Base-by-base conservation (phyloP, 1,140 invertebrate species). In the Adoxophyes honmai region DNA sequence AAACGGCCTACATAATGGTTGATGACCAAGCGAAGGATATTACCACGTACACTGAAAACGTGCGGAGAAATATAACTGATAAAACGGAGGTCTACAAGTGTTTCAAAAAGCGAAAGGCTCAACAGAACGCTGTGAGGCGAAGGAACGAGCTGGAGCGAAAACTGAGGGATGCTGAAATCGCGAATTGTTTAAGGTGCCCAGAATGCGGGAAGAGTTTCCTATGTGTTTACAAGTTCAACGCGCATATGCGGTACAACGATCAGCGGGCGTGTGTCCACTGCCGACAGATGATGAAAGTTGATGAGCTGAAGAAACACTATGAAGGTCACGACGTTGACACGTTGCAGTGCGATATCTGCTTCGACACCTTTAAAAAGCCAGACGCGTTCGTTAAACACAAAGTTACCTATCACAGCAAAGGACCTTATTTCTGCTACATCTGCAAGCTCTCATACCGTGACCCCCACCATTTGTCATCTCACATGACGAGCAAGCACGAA, bases 261-360 rank as follows among this genome's bases (percentile, higher is more conserved):
- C 59, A 57, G 33, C 64, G 58, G 10, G 55, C 53, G 15, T 75
- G 72, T 38, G 11, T 15, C 4, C 16, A 62, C 8, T 76, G 73
- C 34, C 52, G 36, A 14, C 2, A 53, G 10, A 58, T 73, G 4
- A n/a, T 71, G 0, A 33, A 59, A 1, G n/a, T 63, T 3, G 21
- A 59, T 0, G 1, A 11, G 4, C 63, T 58, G 15, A 13, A 38
- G 8, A 6, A 55, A 0, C 73, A 76, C 57, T 18, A 62, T 1
- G 56, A 56, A n/a, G 13, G 4, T 2, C 70, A 73, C 14, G 55
- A 38, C 3, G 11, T 57, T 0, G 0, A 34, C 1, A 7, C 11
- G 54, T 7, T 65, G 34, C 36, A 51, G 5, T 75, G 73, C 13
- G 34, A 57, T 7, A 34, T 52, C 7, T 75, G 73, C 33, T 34